phyloP scores from a whole-genome alignment of 2,888 invertebrate genomes.

The Yponomeuta sedellus region DNA sequence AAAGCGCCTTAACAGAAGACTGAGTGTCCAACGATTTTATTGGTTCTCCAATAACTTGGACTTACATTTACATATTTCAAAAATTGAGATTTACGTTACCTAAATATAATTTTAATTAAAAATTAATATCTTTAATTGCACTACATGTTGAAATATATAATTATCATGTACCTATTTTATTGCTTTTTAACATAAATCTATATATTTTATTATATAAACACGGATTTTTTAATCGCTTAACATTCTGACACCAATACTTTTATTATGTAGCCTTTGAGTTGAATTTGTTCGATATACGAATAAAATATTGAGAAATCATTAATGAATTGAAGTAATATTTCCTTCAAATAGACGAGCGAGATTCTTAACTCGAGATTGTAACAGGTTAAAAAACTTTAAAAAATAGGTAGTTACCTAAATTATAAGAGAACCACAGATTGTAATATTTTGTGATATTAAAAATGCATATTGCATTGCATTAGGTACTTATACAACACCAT shows the following conservation, averaged over 20 bases:
- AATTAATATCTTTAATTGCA: slow-evolving; percentile 70
- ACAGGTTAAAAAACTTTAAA: neutral
- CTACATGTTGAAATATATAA: slow-evolving; percentile 29
- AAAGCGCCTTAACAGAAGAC: no score
- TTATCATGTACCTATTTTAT: slow-evolving; percentile 3
- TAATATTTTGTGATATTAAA: no score
- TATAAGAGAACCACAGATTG: neutral
- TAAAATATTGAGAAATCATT: neutral
- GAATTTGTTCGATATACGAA: neutral
- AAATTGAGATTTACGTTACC: slow-evolving; percentile 30
- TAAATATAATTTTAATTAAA: slow-evolving; percentile 57
- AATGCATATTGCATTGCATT: no score
- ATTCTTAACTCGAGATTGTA: slow-evolving; percentile 15
- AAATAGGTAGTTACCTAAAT: neutral
- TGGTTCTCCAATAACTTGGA: slow-evolving; percentile 36
- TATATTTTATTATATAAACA: slow-evolving; percentile 10
- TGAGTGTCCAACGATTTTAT: no score
- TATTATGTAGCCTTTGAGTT: neutral
- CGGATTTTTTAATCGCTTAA: neutral
- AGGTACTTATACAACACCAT: no score
- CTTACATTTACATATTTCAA: slow-evolving; percentile 32
- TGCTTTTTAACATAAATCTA: slow-evolving; percentile 8
- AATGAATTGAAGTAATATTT: neutral
- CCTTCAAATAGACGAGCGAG: neutral
- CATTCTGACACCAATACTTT: neutral